Evolutionary conservation across 2,888 invertebrate genomes (phyloP), one percentile per base, ranked within the genome.

Genomic region (Augiades crinisus): DNA sequence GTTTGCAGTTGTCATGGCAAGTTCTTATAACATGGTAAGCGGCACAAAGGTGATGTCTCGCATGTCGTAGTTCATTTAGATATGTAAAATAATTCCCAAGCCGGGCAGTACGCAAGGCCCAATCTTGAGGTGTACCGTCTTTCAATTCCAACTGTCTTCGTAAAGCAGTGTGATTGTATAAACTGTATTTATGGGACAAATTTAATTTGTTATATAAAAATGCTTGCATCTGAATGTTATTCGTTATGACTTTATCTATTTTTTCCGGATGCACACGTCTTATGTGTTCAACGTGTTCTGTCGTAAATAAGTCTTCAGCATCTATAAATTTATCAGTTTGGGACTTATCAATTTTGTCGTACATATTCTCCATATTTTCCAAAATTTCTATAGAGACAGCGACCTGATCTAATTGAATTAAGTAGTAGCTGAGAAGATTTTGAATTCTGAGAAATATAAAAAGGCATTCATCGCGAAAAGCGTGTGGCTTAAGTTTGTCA

Each of bases 21-120:
- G 90, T 89, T 47, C 89, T 78, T 31, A 93, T 68, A 5, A 93
- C 87, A 56, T 88, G 80, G 62, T 90, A 90, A 0, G 93, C 91
- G 30, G 92, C 92, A 61, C 91, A 91, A 53, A 95, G 79, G 70
- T 94, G 93, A 72, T 94, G 93, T 30, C 93, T 79, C 2, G 93
- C 92, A 58, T 90, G 85, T 10, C 72, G 76, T 10, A 78, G 72
- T 54, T 82, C 74, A 53, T 81, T 82, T 1, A 88, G 65, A 53
- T 81, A 83, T 0, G 81, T 85, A 59, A 92, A 91, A 59, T 90
- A 86, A 60, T 88, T 85, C 10, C 91, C 92, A 1, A 92, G 78
- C 24, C 91, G 77, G 0, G 90, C 91, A 12, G 91, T 81, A 52
- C 91, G 79, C 46, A 90, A 65, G 0, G 91, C 90, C 92, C 92